Evolutionary conservation across 1,140 invertebrate species (phyloP).

Genomic region (Bombyx mandarina): DNA sequence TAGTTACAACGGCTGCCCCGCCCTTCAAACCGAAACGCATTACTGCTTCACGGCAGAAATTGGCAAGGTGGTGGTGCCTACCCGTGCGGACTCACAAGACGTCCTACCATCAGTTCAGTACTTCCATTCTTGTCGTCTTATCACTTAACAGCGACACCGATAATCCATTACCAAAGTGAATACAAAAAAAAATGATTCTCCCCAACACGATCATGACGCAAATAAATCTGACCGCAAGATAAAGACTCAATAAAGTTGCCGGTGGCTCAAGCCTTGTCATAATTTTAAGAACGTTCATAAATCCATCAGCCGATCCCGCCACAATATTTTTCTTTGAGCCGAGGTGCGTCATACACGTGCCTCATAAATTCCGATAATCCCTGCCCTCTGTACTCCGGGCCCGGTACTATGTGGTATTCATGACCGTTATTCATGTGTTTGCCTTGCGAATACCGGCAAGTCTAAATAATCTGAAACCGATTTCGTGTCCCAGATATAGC

Average conservation of each 20-base stretch:
- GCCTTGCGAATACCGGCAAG: slow-evolving; percentile 43
- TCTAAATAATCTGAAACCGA: slow-evolving; percentile 59
- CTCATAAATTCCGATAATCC: slow-evolving; percentile 67
- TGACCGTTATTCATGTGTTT: slow-evolving; percentile 61
- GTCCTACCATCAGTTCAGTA: too few relatives aligned
- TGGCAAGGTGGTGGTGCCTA: too few relatives aligned
- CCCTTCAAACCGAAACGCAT: too few relatives aligned
- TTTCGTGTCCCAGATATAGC: slow-evolving; percentile 11
- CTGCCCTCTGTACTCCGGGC: slow-evolving; percentile 40
- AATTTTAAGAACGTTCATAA: slow-evolving; percentile 68
- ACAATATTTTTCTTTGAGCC: slow-evolving; percentile 61
- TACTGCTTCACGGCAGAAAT: too few relatives aligned
- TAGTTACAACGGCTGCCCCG: too few relatives aligned
- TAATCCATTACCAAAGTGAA: slow-evolving; percentile 18
- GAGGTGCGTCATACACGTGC: slow-evolving; percentile 63
- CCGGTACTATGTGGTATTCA: slow-evolving; percentile 6
- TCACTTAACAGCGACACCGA: too few relatives aligned
- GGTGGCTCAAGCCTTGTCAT: slow-evolving; percentile 55
- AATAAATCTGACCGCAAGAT: slow-evolving; percentile 59
- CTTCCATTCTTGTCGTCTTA: too few relatives aligned
- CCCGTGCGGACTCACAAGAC: too few relatives aligned
- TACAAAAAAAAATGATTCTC: slow-evolving; percentile 48
- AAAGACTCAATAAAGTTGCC: slow-evolving; percentile 65
- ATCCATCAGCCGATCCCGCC: slow-evolving; percentile 63
- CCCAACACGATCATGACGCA: slow-evolving; percentile 42